Percentiles rank a stretch among this genome's conserved stretches.
These are phyloP conservation scores for Parapristionchus giblindavisi DNA, from an alignment of 2,888 invertebrate species.

Conservation along the genomic window DNA sequence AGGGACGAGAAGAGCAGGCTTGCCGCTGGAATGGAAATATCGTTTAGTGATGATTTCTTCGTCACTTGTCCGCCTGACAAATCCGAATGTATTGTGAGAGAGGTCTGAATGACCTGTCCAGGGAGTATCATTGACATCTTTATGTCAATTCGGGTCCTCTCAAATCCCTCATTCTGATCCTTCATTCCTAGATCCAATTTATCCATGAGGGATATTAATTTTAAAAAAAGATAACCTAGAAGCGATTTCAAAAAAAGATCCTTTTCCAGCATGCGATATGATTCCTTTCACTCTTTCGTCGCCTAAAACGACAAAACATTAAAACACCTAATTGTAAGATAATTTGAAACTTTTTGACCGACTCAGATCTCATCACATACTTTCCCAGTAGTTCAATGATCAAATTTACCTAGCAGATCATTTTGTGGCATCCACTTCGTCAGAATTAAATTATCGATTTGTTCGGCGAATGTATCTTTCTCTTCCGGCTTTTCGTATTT, in stretches of 20 bases:
- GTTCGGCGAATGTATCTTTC: constrained; percentile 13
- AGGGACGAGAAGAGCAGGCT: constrained; percentile 8
- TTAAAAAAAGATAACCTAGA: not conserved
- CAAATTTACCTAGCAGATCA: constrained; percentile 34
- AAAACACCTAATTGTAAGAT: too few species aligned
- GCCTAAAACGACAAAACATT: too few species aligned
- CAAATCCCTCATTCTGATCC: too few species aligned
- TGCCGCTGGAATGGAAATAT: not conserved
- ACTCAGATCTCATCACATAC: too few species aligned
- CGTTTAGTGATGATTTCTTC: not conserved
- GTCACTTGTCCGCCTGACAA: not conserved
- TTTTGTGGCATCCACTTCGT: constrained; percentile 32
- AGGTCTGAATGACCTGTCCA: too few species aligned
- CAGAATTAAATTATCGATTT: constrained; percentile 18
- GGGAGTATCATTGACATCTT: too few species aligned
- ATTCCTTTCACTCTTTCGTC: constrained; percentile 17
- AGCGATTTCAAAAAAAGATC: constrained; percentile 16
- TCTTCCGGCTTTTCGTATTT: constrained; percentile 30
- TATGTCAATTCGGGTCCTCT: too few species aligned
- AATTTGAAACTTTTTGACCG: too few species aligned
- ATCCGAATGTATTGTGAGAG: too few species aligned
- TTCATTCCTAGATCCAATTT: too few species aligned
- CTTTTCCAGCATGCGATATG: constrained; percentile 26
- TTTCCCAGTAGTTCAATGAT: too few species aligned
- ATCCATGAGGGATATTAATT: not conserved